These are phyloP conservation scores for Siniperca obscura DNA, from an alignment of 2,797 vertebrate species.

Conservation along the genomic window DNA sequence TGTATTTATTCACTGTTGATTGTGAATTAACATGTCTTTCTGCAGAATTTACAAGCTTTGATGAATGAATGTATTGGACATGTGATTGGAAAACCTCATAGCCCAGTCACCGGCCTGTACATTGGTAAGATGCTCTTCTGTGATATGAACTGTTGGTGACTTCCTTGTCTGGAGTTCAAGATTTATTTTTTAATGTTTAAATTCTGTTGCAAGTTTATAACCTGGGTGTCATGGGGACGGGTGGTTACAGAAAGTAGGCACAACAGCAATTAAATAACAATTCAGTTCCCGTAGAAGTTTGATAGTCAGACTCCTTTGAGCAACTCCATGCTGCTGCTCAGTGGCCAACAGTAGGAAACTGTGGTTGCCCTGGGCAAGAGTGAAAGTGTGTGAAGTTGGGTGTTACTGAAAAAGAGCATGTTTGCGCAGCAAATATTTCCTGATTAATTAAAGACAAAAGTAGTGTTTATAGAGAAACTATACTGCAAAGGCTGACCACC, in stretches of 20 bases:
- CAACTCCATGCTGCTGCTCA: neutral
- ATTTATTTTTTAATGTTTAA: slow-evolving; percentile 13
- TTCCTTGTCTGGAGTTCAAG: neutral
- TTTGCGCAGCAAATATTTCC: slow-evolving; percentile 36
- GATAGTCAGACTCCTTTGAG: neutral
- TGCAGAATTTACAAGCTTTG: slow-evolving; percentile 94
- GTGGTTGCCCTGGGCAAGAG: neutral
- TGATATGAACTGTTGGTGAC: neutral
- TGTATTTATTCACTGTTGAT: neutral
- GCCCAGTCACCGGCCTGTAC: slow-evolving; percentile 96
- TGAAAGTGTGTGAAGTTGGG: neutral
- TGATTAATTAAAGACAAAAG: slow-evolving; percentile 11
- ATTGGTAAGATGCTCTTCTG: slow-evolving; percentile 86
- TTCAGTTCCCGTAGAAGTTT: neutral
- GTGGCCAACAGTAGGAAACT: slow-evolving; percentile 14
- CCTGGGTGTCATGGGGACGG: neutral
- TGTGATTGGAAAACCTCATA: slow-evolving; percentile 99
- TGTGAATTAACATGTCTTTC: slow-evolving; percentile 29
- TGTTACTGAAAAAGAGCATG: slow-evolving; percentile 4
- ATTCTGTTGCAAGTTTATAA: slow-evolving; percentile 28
- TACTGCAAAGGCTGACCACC: neutral
- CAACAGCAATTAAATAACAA: neutral
- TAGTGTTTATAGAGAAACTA: neutral
- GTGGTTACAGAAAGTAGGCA: slow-evolving; percentile 23
- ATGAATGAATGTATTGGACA: slow-evolving; percentile 99